Percentiles rank a stretch among this genome's conserved stretches.
Evolutionary conservation across 2,888 invertebrate genomes (phyloP).

Genomic region (Bruchidius siliquastri): DNA sequence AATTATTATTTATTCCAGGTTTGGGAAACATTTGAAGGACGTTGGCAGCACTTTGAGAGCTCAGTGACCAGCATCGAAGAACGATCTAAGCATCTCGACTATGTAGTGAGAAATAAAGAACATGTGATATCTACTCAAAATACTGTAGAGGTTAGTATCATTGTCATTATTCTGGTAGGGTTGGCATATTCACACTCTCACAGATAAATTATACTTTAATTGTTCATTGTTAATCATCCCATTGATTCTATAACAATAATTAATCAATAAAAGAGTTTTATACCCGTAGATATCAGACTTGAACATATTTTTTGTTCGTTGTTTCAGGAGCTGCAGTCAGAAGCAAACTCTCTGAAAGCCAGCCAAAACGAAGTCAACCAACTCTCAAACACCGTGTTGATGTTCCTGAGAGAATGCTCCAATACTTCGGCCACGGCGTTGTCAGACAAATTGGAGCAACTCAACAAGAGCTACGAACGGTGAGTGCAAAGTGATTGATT

Average conservation of each 20-base stretch:
- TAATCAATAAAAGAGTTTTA: too few relatives aligned
- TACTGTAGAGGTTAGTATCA: conserved; percentile 60
- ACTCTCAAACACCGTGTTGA: conserved; percentile 65
- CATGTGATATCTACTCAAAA: conserved; percentile 69
- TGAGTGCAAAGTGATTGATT: conserved; percentile 37
- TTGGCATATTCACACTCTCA: too few relatives aligned
- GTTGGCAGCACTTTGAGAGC: conserved; percentile 66
- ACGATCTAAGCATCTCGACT: conserved; percentile 71
- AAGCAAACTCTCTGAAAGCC: conserved; percentile 66
- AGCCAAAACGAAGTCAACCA: conserved; percentile 64
- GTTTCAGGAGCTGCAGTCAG: conserved; percentile 66
- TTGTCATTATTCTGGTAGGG: background rate
- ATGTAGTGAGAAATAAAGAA: conserved; percentile 67
- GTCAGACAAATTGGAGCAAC: conserved; percentile 63
- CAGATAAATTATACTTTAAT: too few relatives aligned
- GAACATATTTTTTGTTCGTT: background rate
- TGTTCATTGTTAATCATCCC: too few relatives aligned
- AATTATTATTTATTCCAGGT: conserved; percentile 42
- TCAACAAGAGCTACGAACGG: conserved; percentile 65
- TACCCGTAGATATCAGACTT: too few relatives aligned
- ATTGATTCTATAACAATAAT: too few relatives aligned
- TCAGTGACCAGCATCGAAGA: conserved; percentile 68
- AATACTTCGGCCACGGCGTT: conserved; percentile 65
- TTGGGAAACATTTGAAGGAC: conserved; percentile 76
- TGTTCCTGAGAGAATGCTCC: conserved; percentile 65